phyloP scores from a whole-genome alignment of 2,113 vertebrate genomes.

The Seriola dumerili region DNA sequence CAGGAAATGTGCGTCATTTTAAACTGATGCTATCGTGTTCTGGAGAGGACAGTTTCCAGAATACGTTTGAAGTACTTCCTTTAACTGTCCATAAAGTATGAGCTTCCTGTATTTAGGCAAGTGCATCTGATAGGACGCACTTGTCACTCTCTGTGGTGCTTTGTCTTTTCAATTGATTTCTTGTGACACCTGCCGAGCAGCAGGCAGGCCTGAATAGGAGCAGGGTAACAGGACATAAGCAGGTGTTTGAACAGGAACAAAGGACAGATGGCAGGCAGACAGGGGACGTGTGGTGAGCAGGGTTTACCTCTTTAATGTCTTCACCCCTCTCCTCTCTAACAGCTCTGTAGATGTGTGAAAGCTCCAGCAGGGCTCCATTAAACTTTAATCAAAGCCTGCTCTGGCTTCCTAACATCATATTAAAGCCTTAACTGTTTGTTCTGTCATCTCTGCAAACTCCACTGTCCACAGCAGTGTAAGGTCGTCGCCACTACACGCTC shows the following conservation, averaged over 20 bases:
- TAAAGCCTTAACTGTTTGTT: conserved; percentile 7
- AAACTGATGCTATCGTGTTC: no score
- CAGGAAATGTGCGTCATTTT: no score
- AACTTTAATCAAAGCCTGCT: conserved; percentile 43
- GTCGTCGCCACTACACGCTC: not conserved
- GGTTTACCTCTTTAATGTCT: conserved; percentile 8
- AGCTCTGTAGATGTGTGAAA: not conserved
- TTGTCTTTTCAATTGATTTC: not conserved
- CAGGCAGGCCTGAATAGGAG: conserved; percentile 32
- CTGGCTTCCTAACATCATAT: not conserved
- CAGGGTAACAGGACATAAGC: not conserved
- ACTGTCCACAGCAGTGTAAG: not conserved
- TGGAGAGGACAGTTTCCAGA: no score
- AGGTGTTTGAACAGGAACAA: conserved; percentile 64
- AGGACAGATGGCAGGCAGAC: conserved; percentile 53
- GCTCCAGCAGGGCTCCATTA: conserved; percentile 3
- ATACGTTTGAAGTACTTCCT: no score
- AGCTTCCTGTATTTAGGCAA: not conserved
- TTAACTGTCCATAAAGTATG: no score
- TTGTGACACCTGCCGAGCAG: conserved; percentile 41
- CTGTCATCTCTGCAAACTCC: not conserved
- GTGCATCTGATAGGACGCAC: conserved; percentile 13
- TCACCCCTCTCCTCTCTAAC: no score
- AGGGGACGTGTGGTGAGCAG: conserved; percentile 2
- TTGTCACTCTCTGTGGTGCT: not conserved